Conservation (phyloP, 2,888 invertebrate genomes). For the Leptopilina drosophilae region DNA sequence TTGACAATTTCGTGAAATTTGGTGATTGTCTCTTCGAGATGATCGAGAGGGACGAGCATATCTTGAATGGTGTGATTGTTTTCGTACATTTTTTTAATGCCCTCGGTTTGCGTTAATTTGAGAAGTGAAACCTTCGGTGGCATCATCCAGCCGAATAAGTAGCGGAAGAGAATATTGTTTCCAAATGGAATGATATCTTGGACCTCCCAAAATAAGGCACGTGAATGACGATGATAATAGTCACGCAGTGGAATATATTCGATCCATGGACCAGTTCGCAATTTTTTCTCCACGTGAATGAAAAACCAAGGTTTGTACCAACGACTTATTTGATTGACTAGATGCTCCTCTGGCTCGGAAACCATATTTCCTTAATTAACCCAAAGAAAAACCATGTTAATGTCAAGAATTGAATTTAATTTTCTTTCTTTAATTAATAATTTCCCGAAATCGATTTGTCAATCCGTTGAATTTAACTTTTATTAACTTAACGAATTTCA, state of each 20-base stretch:
- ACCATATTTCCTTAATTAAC: conserved; percentile 52
- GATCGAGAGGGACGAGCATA: conserved; percentile 86
- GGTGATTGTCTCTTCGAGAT: conserved; percentile 80
- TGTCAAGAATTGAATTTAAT: no score
- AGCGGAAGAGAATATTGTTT: conserved; percentile 85
- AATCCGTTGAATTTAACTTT: no score
- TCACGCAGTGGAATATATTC: conserved; percentile 89
- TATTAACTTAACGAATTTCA: no score
- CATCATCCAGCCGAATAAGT: conserved; percentile 87
- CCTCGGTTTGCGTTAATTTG: conserved; percentile 86
- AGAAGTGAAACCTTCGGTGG: conserved; percentile 90
- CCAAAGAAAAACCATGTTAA: not conserved
- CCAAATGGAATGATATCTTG: conserved; percentile 91
- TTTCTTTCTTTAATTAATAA: no score
- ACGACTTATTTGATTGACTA: conserved; percentile 86
- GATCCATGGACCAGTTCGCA: conserved; percentile 70
- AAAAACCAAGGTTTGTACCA: conserved; percentile 93
- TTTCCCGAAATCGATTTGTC: no score
- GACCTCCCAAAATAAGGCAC: conserved; percentile 90
- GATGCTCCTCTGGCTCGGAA: conserved; percentile 52
- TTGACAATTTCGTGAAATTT: conserved; percentile 84
- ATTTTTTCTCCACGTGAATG: conserved; percentile 83
- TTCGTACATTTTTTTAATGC: conserved; percentile 85
- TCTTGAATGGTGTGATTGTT: conserved; percentile 89
- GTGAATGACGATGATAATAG: conserved; percentile 90